Evolutionary conservation across 2,113 vertebrate genomes (phyloP), one percentile per base, ranked within the genome.

Genomic region (Tupaia chinensis): DNA sequence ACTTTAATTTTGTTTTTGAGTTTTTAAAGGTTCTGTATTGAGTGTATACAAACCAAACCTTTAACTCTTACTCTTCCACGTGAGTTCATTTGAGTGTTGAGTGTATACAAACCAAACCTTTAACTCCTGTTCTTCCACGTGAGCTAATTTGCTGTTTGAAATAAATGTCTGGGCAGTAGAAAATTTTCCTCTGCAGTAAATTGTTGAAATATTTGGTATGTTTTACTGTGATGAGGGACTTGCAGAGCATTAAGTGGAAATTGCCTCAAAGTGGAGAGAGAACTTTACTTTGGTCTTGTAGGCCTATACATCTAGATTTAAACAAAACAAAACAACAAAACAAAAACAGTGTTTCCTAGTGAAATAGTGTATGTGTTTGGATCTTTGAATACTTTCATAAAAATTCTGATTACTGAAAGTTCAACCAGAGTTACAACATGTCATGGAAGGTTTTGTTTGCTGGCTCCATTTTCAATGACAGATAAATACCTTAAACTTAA

Each of bases 11-110:
- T 53, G 66, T 17, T 79, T 66, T n/a, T 3, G 60, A 23, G 72
- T 88, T 81, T 74, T 87, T n/a, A 90, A 93, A 88, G 14, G 29
- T 85, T 91, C 32, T 91, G 3, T 93, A 32, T 70, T 19, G 13
- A n/a, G 29, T 85, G 4, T 53, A 27, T n/a, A n/a, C 15, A 89
- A 60, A n/a, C 74, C 91, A 95, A 92, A n/a, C 2, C 14, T 9
- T 13, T n/a, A 76, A 60, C 22, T 53, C 32, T 13, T 72, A 9
- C 78, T 65, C 65, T 70, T 70, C 15, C 69, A 70, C 29, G 32
- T 14, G 25, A 70, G 69, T 3, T 32, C 32, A 32, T 32, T 32
- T 32, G 32, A 32, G 3, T 93, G 29, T 70, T 19, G 13, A n/a
- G 29, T 85, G 4, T 53, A 27, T n/a, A n/a, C 15, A 89, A 60